phyloP scores from a whole-genome alignment of 2,888 invertebrate genomes.

The Synergus laeviventris region DNA sequence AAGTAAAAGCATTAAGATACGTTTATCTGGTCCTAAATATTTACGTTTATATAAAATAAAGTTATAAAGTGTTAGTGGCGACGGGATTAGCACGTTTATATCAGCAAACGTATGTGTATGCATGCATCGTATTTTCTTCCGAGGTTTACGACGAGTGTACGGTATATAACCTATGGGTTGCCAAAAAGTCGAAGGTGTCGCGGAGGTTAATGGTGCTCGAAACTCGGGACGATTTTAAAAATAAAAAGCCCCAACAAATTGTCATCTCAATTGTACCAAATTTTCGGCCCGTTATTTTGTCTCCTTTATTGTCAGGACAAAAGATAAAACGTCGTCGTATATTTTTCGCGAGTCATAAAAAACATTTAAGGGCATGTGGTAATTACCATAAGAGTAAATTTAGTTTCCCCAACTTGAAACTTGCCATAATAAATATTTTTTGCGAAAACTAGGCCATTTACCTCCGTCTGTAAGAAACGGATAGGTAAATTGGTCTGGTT shows the following conservation, averaged over 20 bases:
- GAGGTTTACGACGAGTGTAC: constrained; percentile 23
- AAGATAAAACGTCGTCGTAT: constrained; percentile 21
- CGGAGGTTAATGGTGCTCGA: constrained; percentile 23
- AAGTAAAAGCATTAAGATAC: too few relatives aligned
- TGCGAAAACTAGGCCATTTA: too few relatives aligned
- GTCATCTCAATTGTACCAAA: constrained; percentile 28
- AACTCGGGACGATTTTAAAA: neutral
- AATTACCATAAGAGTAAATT: too few relatives aligned
- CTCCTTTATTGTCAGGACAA: constrained; percentile 3
- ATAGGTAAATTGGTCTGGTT: too few relatives aligned
- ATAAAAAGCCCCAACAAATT: constrained; percentile 7
- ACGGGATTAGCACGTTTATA: neutral
- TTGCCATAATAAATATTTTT: too few relatives aligned
- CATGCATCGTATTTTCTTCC: constrained; percentile 25
- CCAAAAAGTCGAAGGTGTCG: constrained; percentile 30
- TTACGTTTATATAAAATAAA: too few relatives aligned
- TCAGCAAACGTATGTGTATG: neutral
- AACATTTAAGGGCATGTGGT: neutral
- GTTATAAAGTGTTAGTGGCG: too few relatives aligned
- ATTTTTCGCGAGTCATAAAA: constrained; percentile 7
- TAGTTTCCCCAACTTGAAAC: too few relatives aligned
- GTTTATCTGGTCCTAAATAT: too few relatives aligned
- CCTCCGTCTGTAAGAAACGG: too few relatives aligned
- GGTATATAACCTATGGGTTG: constrained; percentile 20
- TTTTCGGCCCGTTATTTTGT: constrained; percentile 23